phyloP scores from a whole-genome alignment of 2,888 invertebrate genomes.

The Leucophenga montana region DNA sequence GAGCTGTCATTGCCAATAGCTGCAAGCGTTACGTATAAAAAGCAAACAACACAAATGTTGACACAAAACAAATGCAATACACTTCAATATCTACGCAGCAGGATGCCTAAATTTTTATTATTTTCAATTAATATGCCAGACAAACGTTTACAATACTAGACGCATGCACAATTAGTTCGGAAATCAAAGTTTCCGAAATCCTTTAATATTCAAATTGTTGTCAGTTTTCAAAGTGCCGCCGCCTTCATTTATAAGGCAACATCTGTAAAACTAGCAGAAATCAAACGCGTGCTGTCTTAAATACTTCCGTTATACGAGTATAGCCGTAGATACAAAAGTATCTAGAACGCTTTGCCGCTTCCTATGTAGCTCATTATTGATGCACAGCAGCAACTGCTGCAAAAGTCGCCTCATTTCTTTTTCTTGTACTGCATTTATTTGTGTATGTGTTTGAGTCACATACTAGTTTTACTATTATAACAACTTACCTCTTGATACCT shows the following conservation, averaged over 20 bases:
- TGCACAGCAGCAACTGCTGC: conserved; percentile 1
- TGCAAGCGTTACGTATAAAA: too few species aligned
- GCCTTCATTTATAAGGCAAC: too few species aligned
- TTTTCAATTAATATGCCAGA: conserved; percentile 12
- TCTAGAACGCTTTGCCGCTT: too few species aligned
- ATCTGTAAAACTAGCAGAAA: too few species aligned
- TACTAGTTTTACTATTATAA: conserved; percentile 15
- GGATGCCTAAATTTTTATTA: neutral
- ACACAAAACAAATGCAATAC: neutral
- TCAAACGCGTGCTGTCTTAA: conserved; percentile 17
- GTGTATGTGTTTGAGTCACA: conserved; percentile 21
- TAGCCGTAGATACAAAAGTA: too few species aligned
- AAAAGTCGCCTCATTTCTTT: neutral
- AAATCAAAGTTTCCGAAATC: conserved; percentile 41
- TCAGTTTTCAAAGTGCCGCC: neutral
- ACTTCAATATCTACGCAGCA: conserved; percentile 8
- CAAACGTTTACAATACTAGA: neutral
- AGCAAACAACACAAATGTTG: conserved; percentile 1
- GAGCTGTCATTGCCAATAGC: neutral
- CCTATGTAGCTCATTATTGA: conserved; percentile 14
- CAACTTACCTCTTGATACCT: neutral
- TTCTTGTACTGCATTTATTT: neutral
- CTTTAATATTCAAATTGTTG: conserved; percentile 30
- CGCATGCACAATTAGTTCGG: too few species aligned
- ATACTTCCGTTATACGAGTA: conserved; percentile 16